These are phyloP conservation scores for Thera obeliscata DNA, from an alignment of 2,888 invertebrate species.

Conservation along the genomic window DNA sequence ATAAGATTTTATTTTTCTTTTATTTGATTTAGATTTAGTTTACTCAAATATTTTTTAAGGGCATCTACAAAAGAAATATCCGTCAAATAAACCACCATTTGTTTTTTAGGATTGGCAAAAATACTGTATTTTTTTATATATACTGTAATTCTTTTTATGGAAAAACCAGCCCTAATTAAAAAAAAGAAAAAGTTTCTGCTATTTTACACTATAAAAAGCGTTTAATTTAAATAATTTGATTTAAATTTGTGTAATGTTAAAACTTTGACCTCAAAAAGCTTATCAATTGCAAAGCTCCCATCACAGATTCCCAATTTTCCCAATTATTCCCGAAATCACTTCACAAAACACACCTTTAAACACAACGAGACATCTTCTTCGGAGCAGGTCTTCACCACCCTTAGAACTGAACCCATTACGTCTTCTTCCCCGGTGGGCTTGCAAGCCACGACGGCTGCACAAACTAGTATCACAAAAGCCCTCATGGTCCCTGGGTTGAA, in stretches of 20 bases:
- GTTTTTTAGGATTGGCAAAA: no score
- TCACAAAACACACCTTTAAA: conserved; percentile 86
- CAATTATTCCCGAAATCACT: conserved; percentile 24
- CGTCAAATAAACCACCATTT: no score
- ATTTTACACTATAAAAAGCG: no score
- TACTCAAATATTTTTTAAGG: no score
- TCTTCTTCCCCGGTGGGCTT: conserved; percentile 82
- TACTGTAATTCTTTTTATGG: no score
- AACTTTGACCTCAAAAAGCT: not conserved
- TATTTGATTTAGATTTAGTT: no score
- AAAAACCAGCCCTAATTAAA: no score
- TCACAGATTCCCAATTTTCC: not conserved
- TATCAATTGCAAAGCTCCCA: not conserved
- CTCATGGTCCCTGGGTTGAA: conserved; percentile 74
- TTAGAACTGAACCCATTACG: conserved; percentile 85
- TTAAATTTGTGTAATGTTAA: not conserved
- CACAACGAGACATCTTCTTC: conserved; percentile 88
- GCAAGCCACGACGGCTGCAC: conserved; percentile 75
- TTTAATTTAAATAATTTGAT: no score
- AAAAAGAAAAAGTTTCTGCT: no score
- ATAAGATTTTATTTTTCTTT: no score
- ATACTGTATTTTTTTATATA: no score
- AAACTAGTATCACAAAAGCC: conserved; percentile 76
- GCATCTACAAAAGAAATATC: no score
- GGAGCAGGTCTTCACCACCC: conserved; percentile 88